A percentile compares a stretch with the other conserved stretches of the same genome.
phyloP scores from a whole-genome alignment of 2,797 vertebrate genomes.

The Characodon lateralis region DNA sequence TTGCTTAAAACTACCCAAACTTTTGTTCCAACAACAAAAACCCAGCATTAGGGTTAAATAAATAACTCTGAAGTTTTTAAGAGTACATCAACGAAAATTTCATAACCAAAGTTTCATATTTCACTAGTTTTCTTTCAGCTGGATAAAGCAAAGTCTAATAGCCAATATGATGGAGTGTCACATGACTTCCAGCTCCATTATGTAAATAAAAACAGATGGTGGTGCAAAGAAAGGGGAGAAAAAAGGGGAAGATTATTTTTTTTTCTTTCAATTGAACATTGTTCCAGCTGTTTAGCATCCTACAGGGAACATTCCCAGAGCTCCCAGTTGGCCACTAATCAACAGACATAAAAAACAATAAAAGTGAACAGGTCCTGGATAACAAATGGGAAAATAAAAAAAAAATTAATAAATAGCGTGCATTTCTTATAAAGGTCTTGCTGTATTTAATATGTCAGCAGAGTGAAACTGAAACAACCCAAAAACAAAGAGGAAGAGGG shows the following conservation, averaged over 20 bases:
- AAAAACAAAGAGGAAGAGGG: slow-evolving; percentile 38
- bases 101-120: not conserved
- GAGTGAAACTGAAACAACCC: slow-evolving; percentile 37
- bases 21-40: not conserved
- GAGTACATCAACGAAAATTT: not conserved
- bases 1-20: not conserved
- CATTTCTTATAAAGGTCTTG: slow-evolving; percentile 15
- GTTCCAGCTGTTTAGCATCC: not conserved
- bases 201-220: slow-evolving; percentile 1
- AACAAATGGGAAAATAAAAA: not conserved
- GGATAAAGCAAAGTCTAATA: not conserved
- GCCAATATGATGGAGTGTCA: not conserved
- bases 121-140: not conserved
- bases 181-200: not conserved
- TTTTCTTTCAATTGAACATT: not conserved
- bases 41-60: not conserved
- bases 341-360: slow-evolving; percentile 1
- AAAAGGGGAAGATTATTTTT: not conserved
- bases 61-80: not conserved
- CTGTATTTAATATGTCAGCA: slow-evolving; percentile 28
- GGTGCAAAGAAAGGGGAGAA: not conserved
- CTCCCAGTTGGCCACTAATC: not conserved
- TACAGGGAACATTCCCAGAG: not conserved
- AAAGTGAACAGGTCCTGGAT: slow-evolving; percentile 18
- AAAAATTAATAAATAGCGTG: slow-evolving; percentile 5